These are phyloP conservation scores for Proisotoma minuta DNA, from an alignment of 2,888 invertebrate species.

Conservation along the genomic window DNA sequence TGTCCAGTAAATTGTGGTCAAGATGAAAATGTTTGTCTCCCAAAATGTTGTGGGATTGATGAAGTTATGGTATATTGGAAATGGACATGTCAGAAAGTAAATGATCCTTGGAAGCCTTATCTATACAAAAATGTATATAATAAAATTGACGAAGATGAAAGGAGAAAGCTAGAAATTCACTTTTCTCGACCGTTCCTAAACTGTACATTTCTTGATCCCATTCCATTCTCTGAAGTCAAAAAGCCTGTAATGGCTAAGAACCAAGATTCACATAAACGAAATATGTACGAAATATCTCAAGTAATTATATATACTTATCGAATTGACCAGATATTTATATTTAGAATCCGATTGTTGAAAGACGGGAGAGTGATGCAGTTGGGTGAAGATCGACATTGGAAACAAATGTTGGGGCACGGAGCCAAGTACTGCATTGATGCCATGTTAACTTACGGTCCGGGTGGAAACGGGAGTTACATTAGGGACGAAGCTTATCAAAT, in stretches of 20 bases:
- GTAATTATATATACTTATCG: too few species aligned
- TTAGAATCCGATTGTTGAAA: conserved; percentile 11
- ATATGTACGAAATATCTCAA: too few species aligned
- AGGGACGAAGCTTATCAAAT: conserved; percentile 22
- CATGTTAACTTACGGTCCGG: conserved; percentile 26
- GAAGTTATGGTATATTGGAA: conserved; percentile 33
- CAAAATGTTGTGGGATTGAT: conserved; percentile 32
- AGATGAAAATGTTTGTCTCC: conserved; percentile 16
- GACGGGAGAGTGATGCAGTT: neutral
- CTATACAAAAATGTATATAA: conserved; percentile 11
- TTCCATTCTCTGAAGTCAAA: conserved; percentile 13
- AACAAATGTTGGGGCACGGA: conserved; percentile 12
- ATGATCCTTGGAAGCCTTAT: conserved; percentile 14
- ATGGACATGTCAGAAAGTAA: conserved; percentile 26
- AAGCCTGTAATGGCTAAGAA: too few species aligned
- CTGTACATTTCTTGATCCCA: conserved; percentile 19
- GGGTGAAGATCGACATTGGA: conserved; percentile 8
- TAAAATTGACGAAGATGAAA: neutral
- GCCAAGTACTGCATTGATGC: conserved; percentile 33
- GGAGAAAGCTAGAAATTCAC: conserved; percentile 8
- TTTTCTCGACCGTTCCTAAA: conserved; percentile 15
- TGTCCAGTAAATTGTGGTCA: conserved; percentile 17
- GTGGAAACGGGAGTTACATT: conserved; percentile 19
- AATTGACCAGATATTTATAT: too few species aligned
- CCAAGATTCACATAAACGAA: too few species aligned